These are phyloP conservation scores for Gymnocheta viridis DNA, from an alignment of 2,888 invertebrate genomes.

Conservation along the genomic window DNA sequence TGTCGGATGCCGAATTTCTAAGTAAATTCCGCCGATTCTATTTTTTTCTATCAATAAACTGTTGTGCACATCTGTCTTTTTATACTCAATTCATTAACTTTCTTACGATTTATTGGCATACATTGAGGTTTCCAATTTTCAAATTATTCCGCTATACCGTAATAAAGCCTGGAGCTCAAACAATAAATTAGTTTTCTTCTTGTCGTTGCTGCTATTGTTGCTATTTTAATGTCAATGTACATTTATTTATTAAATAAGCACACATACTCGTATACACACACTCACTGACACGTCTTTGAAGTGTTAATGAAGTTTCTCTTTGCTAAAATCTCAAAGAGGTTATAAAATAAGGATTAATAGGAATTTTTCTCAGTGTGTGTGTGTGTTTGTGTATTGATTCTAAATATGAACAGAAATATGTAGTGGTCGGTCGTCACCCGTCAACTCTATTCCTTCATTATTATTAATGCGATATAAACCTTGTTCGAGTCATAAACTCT, in stretches of 20 bases:
- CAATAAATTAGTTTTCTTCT: slow-evolving; percentile 6
- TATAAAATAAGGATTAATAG: slow-evolving; percentile 49
- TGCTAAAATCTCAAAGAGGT: slow-evolving; percentile 50
- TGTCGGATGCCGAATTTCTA: background rate
- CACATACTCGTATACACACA: background rate
- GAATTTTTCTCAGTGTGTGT: background rate
- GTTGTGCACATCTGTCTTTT: slow-evolving; percentile 1
- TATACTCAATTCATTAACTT: background rate
- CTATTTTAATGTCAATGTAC: slow-evolving; percentile 27
- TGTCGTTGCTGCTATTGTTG: background rate
- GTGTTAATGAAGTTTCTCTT: slow-evolving; percentile 57
- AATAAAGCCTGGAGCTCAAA: slow-evolving; percentile 14
- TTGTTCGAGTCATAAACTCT: slow-evolving; percentile 61
- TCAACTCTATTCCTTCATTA: slow-evolving; percentile 34
- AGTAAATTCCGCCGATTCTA: background rate
- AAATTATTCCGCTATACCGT: slow-evolving; percentile 2
- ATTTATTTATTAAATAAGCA: background rate
- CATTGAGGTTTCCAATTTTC: slow-evolving; percentile 10
- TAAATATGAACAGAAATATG: slow-evolving; percentile 9
- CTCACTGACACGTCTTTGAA: slow-evolving; percentile 9
- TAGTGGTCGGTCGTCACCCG: background rate
- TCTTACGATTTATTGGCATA: slow-evolving; percentile 21
- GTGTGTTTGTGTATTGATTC: background rate
- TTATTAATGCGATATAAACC: slow-evolving; percentile 32
- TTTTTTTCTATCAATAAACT: too few species aligned